Percentiles rank a stretch among this genome's conserved stretches.
phyloP scores from a whole-genome alignment of 2,113 vertebrate genomes.

The Bucco capensis region DNA sequence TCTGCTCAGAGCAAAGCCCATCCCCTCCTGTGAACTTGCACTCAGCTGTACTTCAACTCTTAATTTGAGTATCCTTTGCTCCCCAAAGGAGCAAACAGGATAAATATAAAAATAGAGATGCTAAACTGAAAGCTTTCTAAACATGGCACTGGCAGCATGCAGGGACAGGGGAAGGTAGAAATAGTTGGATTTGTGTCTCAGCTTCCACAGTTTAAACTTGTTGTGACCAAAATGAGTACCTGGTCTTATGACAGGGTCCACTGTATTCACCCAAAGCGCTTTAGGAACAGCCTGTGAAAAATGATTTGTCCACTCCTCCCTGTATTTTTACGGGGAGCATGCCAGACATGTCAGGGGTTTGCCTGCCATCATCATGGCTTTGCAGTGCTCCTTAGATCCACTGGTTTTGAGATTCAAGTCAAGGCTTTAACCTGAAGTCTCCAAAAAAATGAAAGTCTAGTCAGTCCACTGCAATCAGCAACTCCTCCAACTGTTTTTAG shows the following conservation, averaged over 20 bases:
- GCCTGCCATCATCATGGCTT: accelerated
- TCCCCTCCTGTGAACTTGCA: neutral
- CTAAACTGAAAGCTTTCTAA: neutral
- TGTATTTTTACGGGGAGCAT: neutral
- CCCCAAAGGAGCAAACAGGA: neutral
- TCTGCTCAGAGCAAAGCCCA: neutral
- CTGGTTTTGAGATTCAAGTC: neutral
- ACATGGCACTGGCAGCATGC: neutral
- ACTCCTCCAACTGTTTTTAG: neutral
- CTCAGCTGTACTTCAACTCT: neutral
- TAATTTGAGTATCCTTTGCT: neutral
- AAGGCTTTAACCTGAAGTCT: neutral
- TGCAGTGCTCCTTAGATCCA: neutral
- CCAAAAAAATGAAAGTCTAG: neutral
- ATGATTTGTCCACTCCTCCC: neutral
- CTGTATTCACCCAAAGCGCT: neutral
- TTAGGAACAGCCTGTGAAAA: neutral
- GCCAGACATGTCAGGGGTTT: neutral
- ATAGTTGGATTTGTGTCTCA: neutral
- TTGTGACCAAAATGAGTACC: neutral
- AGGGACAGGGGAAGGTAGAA: neutral
- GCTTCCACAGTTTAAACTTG: neutral
- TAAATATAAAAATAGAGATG: neutral
- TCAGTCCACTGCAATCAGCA: neutral
- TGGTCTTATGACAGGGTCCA: neutral